Percentiles rank a stretch among this genome's conserved stretches.
Evolutionary conservation across 1,140 invertebrate species (phyloP).

Genomic region (Diachasma alloeum): DNA sequence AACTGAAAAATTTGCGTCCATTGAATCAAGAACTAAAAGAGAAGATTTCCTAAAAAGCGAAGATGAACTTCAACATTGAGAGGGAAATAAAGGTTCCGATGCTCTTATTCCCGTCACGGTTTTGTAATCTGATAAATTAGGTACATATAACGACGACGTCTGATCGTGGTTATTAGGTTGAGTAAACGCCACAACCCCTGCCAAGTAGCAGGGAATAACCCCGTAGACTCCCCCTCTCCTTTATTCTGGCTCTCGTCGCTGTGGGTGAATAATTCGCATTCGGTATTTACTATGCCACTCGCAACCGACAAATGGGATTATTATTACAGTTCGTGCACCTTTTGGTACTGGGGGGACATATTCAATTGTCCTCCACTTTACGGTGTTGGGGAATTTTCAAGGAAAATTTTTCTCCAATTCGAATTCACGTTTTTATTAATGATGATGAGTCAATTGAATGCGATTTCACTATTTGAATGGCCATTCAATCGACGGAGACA

Average conservation of each 20-base stretch:
- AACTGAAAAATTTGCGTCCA: background rate
- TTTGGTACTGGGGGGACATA: background rate
- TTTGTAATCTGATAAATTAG: conserved; percentile 62
- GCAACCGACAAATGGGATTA: conserved; percentile 59
- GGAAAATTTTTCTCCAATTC: background rate
- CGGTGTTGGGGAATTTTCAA: background rate
- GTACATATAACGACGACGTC: conserved; percentile 59
- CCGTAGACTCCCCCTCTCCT: conserved; percentile 44
- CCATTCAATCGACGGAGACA: too few relatives aligned
- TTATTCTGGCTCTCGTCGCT: background rate
- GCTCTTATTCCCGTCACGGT: conserved; percentile 55
- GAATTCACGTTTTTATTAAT: too few relatives aligned
- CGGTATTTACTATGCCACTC: conserved; percentile 59
- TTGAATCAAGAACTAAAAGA: background rate
- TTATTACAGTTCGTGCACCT: conserved; percentile 49
- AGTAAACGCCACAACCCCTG: conserved; percentile 48
- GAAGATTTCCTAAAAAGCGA: too few relatives aligned
- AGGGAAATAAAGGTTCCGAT: too few relatives aligned
- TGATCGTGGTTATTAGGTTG: conserved; percentile 64
- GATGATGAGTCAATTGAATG: too few relatives aligned
- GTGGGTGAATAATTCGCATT: conserved; percentile 42
- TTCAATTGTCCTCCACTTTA: background rate
- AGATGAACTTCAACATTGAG: too few relatives aligned
- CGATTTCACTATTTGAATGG: too few relatives aligned
- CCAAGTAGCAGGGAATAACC: conserved; percentile 29